A percentile compares a stretch with the other conserved stretches of the same genome.
Evolutionary conservation across 2,797 vertebrate species (phyloP).

Genomic region (Pelobates cultripes): DNA sequence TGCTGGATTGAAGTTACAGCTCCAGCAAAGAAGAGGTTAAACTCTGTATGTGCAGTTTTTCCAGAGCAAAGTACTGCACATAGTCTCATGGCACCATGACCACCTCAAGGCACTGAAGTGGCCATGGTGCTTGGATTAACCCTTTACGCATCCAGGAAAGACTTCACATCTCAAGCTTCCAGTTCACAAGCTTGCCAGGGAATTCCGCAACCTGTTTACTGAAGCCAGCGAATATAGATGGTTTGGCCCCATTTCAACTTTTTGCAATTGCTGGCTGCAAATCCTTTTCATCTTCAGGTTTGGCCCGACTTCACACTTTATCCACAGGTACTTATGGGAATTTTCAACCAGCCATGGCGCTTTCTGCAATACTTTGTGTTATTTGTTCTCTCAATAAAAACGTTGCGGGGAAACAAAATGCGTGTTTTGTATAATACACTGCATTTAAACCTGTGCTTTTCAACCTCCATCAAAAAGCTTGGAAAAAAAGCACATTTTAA

Average conservation of each 20-base stretch:
- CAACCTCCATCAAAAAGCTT: neutral
- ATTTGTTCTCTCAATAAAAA: constrained; percentile 15
- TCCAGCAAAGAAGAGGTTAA: too few relatives aligned
- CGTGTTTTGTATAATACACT: too few relatives aligned
- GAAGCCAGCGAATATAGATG: neutral
- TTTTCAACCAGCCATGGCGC: neutral
- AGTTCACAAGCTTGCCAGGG: neutral
- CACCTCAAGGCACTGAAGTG: too few relatives aligned
- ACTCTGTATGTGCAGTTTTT: too few relatives aligned
- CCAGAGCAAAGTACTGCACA: too few relatives aligned
- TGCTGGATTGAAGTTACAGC: too few relatives aligned
- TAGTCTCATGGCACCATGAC: too few relatives aligned
- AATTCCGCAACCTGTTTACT: neutral
- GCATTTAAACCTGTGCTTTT: too few relatives aligned
- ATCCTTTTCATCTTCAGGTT: neutral
- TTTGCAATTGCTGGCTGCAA: constrained; percentile 18
- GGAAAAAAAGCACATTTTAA: neutral
- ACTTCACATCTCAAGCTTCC: too few relatives aligned
- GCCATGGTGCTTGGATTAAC: too few relatives aligned
- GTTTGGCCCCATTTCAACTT: neutral
- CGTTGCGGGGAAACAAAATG: constrained; percentile 23
- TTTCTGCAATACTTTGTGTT: constrained; percentile 24
- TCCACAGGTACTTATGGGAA: constrained; percentile 11
- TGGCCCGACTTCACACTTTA: constrained; percentile 17
- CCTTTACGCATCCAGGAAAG: too few relatives aligned